Percentiles rank a stretch among this genome's conserved stretches.
phyloP scores from a whole-genome alignment of 2,113 vertebrate genomes.

The Ceyx melanurus region DNA sequence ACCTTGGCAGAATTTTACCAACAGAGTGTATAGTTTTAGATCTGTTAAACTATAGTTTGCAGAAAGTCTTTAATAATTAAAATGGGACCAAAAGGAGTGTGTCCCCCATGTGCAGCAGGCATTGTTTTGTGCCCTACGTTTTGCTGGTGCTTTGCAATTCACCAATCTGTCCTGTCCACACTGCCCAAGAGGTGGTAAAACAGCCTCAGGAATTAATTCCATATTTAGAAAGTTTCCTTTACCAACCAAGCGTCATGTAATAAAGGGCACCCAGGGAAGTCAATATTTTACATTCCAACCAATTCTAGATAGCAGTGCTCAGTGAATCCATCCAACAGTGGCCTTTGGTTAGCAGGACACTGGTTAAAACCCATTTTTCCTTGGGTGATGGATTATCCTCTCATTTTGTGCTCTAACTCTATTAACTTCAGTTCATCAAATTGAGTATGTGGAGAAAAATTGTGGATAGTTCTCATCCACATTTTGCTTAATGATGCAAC shows the following conservation, averaged over 20 bases:
- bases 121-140: neutral
- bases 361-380: neutral
- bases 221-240: conserved; percentile 34
- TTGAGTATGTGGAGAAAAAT: neutral
- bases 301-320: neutral
- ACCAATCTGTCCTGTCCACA: neutral
- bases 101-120: neutral
- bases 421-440: neutral
- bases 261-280: conserved; percentile 10
- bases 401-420: neutral
- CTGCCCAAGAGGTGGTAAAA: neutral
- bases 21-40: neutral
- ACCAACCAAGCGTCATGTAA: neutral
- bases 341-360: neutral
- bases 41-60: neutral
- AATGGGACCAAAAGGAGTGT: neutral
- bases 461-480: neutral
- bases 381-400: neutral
- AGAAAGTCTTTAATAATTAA: neutral
- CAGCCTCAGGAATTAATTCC: conserved; percentile 14
- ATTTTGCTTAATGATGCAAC: neutral
- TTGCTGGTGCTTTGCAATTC: neutral
- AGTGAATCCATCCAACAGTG: neutral
- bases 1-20: neutral
- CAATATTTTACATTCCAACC: neutral